phyloP scores from a whole-genome alignment of 1,140 invertebrate genomes.

The Hycleus phaleratus region DNA sequence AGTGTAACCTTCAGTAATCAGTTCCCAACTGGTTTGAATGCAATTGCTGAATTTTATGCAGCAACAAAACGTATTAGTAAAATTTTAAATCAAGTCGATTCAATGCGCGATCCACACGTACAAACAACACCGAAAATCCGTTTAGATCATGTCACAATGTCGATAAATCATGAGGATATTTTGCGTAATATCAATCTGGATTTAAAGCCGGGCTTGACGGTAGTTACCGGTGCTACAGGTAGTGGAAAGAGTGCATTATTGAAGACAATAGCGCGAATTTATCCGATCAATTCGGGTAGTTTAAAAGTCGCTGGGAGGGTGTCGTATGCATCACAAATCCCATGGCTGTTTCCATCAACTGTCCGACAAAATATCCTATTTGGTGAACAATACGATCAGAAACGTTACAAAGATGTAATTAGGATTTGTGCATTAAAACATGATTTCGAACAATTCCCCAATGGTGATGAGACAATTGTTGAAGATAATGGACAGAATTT shows the following conservation, averaged over 20 bases:
- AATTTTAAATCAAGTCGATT: slow-evolving; percentile 20
- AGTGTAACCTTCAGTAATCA: slow-evolving; percentile 67
- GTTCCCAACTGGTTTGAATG: slow-evolving; percentile 59
- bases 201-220: slow-evolving; percentile 51
- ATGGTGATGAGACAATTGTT: slow-evolving; percentile 67
- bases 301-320: slow-evolving; percentile 56
- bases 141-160: slow-evolving; percentile 18
- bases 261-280: slow-evolving; percentile 60
- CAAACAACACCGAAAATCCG: slow-evolving; percentile 16
- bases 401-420: slow-evolving; percentile 55
- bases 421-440: slow-evolving; percentile 51
- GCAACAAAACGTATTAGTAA: slow-evolving; percentile 22
- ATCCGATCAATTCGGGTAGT: slow-evolving; percentile 52
- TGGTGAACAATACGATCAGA: slow-evolving; percentile 36
- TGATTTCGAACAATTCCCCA: slow-evolving; percentile 59
- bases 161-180: slow-evolving; percentile 28
- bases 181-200: slow-evolving; percentile 52
- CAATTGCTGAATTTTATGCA: slow-evolving; percentile 43
- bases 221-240: slow-evolving; percentile 69
- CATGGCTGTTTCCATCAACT: slow-evolving; percentile 61
- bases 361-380: slow-evolving; percentile 56
- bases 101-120: neutral
- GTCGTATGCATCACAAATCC: slow-evolving; percentile 69
- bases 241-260: slow-evolving; percentile 70
- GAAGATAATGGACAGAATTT: slow-evolving; percentile 70